Conservation (phyloP, 1,140 invertebrate species). For the Diachasma alloeum region DNA sequence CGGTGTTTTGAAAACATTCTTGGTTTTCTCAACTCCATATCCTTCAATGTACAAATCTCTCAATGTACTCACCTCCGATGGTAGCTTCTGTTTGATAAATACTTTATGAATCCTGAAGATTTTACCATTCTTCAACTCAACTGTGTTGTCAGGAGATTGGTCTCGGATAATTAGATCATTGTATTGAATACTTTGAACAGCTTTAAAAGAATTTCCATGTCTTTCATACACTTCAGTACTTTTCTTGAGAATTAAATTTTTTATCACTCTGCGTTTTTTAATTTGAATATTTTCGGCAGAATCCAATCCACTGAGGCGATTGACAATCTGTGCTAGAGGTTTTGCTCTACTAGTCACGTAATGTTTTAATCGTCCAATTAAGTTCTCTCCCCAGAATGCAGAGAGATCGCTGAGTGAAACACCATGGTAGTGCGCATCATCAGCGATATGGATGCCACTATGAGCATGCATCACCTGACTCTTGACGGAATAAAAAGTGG, state of each 20-base stretch:
- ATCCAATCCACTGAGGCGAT: background rate
- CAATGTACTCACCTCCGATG: too few relatives aligned
- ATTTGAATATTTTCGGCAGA: background rate
- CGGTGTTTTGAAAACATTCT: too few relatives aligned
- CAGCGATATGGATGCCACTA: constrained; percentile 33
- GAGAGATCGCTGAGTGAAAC: constrained; percentile 7
- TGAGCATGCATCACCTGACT: constrained; percentile 34
- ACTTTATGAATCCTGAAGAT: background rate
- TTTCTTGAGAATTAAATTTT: background rate
- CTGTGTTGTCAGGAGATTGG: background rate
- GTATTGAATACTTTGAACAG: background rate
- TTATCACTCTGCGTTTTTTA: background rate
- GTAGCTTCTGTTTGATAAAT: too few relatives aligned
- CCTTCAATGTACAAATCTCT: too few relatives aligned
- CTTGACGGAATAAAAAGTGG: constrained; percentile 22
- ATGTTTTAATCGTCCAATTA: background rate
- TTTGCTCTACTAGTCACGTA: background rate
- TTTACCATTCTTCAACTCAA: background rate
- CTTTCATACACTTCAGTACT: background rate
- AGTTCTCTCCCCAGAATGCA: background rate
- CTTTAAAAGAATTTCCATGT: background rate
- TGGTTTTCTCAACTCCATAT: too few relatives aligned
- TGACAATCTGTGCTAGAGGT: background rate
- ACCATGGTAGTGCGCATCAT: constrained; percentile 30
- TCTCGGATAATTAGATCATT: background rate